Conservation (phyloP, 2,797 vertebrate genomes). For the Todus mexicanus region DNA sequence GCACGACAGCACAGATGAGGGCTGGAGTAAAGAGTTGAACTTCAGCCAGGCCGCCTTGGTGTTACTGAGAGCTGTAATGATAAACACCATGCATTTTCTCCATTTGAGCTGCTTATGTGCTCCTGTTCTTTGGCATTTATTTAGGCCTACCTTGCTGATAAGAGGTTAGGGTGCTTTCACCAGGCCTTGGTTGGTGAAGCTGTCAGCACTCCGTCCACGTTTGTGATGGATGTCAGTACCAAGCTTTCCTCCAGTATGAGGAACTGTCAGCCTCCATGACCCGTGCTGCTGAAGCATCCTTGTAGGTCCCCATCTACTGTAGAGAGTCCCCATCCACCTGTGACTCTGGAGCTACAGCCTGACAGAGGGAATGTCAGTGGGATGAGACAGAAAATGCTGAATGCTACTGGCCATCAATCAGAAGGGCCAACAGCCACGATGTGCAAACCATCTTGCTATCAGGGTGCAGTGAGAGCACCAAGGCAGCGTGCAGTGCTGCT, state of each 20-base stretch:
- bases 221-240: neutral
- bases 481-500: neutral
- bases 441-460: neutral
- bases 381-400: neutral
- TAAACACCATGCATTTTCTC: neutral
- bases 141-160: neutral
- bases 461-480: neutral
- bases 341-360: neutral
- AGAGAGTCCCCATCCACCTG: neutral
- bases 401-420: neutral
- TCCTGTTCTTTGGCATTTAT: neutral
- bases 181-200: neutral
- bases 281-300: neutral
- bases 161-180: neutral
- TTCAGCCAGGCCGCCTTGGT: neutral
- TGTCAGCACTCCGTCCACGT: neutral
- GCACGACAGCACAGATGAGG: neutral
- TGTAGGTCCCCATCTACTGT: neutral
- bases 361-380: neutral
- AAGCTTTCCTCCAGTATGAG: rapidly evolving
- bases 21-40: neutral
- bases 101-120: neutral
- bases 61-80: neutral
- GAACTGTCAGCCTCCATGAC: neutral
- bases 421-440: neutral